Percentiles rank a stretch among this genome's conserved stretches.
These are phyloP conservation scores for Chloroceryle inda DNA, from an alignment of 2,797 vertebrate species.

Conservation along the genomic window DNA sequence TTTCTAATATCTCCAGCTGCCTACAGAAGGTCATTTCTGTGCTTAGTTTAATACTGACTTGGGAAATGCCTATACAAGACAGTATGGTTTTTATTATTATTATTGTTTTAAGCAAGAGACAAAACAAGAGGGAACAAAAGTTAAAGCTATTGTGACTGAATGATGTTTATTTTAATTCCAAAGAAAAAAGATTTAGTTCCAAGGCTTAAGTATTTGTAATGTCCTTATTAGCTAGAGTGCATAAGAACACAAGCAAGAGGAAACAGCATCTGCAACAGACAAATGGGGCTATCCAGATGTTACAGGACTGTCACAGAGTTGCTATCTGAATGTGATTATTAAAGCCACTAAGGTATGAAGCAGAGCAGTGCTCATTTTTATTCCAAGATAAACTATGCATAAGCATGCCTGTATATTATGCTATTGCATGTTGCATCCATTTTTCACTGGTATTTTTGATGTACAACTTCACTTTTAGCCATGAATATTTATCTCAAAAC, in stretches of 20 bases:
- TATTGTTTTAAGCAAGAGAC: slow-evolving; percentile 17
- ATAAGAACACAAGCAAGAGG: neutral
- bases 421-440: neutral
- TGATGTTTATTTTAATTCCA: slow-evolving; percentile 17
- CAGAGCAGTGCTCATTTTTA: neutral
- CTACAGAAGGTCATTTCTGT: neutral
- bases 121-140: slow-evolving; percentile 31
- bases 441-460: neutral
- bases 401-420: neutral
- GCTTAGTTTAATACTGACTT: neutral
- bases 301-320: neutral
- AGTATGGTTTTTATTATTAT: neutral
- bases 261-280: neutral
- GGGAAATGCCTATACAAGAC: neutral
- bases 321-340: neutral
- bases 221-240: neutral
- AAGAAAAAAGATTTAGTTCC: neutral
- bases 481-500: neutral
- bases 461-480: neutral
- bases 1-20: neutral
- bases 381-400: neutral
- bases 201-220: neutral
- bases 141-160: neutral
- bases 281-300: neutral
- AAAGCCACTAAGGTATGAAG: neutral